These are phyloP conservation scores for Saccopteryx bilineata DNA, from an alignment of 2,113 vertebrate species.

Conservation along the genomic window DNA sequence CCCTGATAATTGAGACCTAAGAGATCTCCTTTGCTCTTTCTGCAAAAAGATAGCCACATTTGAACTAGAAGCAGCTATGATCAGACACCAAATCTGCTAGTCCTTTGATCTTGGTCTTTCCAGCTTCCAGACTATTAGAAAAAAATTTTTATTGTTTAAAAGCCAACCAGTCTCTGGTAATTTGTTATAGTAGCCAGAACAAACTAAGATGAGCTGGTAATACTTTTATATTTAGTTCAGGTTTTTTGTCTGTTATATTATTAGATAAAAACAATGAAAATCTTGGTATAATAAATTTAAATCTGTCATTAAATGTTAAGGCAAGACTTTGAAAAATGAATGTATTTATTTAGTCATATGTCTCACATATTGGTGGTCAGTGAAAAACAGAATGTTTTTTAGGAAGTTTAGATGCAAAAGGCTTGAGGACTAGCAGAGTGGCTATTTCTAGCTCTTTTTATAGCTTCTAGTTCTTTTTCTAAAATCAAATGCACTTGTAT, in stretches of 20 bases:
- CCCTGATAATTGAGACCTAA: background rate
- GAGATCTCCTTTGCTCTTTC: background rate
- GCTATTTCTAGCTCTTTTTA: background rate
- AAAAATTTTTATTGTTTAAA: background rate
- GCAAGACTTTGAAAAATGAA: background rate
- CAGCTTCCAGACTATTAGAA: background rate
- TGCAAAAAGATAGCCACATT: background rate
- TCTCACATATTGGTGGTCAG: background rate
- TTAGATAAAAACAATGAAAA: background rate
- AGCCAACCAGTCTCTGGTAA: background rate
- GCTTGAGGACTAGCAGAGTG: background rate
- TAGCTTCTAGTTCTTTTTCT: background rate
- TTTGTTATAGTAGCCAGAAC: background rate
- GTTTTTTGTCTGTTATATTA: background rate
- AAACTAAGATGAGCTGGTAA: background rate
- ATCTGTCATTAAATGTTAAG: background rate
- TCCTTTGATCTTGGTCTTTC: background rate
- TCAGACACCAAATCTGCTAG: background rate
- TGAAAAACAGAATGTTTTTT: background rate
- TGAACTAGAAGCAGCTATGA: background rate
- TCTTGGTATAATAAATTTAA: background rate
- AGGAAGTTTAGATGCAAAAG: background rate
- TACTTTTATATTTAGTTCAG: background rate
- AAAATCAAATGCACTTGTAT: slow-evolving; percentile 22
- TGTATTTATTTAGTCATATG: background rate